Percentiles rank a stretch among this genome's conserved stretches.
phyloP scores from a whole-genome alignment of 2,888 invertebrate species.

The Alcis repandata region DNA sequence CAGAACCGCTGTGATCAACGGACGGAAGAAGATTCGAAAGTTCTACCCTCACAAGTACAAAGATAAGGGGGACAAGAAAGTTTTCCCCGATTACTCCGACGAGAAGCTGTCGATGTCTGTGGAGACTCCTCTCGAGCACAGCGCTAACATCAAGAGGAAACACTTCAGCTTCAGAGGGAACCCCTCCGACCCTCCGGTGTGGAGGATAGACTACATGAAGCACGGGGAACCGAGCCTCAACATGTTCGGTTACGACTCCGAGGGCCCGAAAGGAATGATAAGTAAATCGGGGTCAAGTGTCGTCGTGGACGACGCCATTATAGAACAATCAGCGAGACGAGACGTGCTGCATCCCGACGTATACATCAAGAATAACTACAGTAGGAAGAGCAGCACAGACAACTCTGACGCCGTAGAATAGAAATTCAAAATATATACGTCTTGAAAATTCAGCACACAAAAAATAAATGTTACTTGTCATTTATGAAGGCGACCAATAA shows the following conservation, averaged over 20 bases:
- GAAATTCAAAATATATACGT: too few species aligned
- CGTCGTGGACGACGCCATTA: constrained; percentile 57
- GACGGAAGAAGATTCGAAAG: constrained; percentile 72
- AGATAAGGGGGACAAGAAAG: constrained; percentile 56
- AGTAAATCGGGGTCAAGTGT: constrained; percentile 64
- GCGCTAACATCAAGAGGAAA: constrained; percentile 52
- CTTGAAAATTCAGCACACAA: too few species aligned
- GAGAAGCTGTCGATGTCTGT: constrained; percentile 75
- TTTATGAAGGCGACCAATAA: too few species aligned
- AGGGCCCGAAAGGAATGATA: constrained; percentile 63
- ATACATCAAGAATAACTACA: constrained; percentile 73
- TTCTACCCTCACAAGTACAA: constrained; percentile 80
- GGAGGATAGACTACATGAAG: constrained; percentile 79
- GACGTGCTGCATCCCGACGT: constrained; percentile 75
- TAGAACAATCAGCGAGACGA: constrained; percentile 60
- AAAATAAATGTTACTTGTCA: too few species aligned
- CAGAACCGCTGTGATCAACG: constrained; percentile 57
- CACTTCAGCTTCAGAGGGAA: constrained; percentile 61
- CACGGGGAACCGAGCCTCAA: constrained; percentile 73
- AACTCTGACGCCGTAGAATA: constrained; percentile 59
- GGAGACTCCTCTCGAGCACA: constrained; percentile 62
- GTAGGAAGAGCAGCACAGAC: constrained; percentile 54
- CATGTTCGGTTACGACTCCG: constrained; percentile 59
- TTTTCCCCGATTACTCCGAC: constrained; percentile 63
- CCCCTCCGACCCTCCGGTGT: constrained; percentile 64